phyloP scores from a whole-genome alignment of 1,140 invertebrate species.

The Heliconius eleuchia region DNA sequence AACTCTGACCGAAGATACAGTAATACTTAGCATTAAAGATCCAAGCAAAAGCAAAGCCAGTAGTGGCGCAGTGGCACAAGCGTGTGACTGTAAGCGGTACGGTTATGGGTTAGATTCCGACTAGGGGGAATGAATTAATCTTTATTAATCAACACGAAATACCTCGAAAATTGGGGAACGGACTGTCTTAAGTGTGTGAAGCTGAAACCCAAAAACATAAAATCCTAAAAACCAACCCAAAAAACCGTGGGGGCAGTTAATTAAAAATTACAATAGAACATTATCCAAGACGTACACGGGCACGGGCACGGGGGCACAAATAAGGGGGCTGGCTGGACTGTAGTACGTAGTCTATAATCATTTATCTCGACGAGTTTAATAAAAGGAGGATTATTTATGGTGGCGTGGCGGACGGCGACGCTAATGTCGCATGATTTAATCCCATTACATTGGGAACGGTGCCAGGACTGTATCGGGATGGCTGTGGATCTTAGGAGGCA shows the following conservation, averaged over 20 bases:
- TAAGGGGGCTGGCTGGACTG: conserved; percentile 56
- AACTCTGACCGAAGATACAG: no score
- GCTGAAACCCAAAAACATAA: neutral
- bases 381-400: conserved; percentile 78
- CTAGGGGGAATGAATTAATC: no score
- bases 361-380: conserved; percentile 79
- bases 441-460: conserved; percentile 71
- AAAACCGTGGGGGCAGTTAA: conserved; percentile 23
- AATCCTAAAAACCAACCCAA: neutral
- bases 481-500: conserved; percentile 28
- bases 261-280: conserved; percentile 46
- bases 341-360: conserved; percentile 69
- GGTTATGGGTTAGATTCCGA: no score
- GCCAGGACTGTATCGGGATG: conserved; percentile 60
- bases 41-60: no score
- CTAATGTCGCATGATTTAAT: conserved; percentile 79
- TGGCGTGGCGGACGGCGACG: conserved; percentile 56
- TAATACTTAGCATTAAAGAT: no score
- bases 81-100: no score
- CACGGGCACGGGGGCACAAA: conserved; percentile 40
- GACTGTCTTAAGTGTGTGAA: no score
- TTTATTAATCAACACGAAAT: no score
- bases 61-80: no score
- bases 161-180: no score
- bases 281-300: conserved; percentile 37